phyloP scores from a whole-genome alignment of 2,113 vertebrate species.

The Corythaixoides concolor region DNA sequence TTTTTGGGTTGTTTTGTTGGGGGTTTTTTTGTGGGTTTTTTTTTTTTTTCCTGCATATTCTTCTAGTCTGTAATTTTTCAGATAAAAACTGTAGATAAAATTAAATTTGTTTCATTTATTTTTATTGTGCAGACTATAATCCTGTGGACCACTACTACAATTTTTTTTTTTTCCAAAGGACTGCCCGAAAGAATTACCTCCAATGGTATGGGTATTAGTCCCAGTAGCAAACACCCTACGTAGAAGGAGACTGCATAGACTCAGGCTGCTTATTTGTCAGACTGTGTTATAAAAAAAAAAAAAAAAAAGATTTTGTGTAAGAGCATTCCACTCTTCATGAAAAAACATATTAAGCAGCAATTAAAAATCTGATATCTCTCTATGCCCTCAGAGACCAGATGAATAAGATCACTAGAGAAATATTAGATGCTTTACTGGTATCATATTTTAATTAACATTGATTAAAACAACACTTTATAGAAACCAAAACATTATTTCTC shows the following conservation, averaged over 20 bases:
- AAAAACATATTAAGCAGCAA: slow-evolving; percentile 3
- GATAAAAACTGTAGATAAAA: not conserved
- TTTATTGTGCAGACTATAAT: not conserved
- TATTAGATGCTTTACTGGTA: not conserved
- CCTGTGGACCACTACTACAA: not conserved
- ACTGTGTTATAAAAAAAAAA: not conserved
- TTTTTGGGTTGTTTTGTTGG: no score
- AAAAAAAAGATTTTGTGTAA: not conserved
- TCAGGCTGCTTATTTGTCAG: not conserved
- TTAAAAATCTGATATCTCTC: slow-evolving; percentile 15
- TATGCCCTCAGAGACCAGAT: slow-evolving; percentile 6
- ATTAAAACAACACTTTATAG: slow-evolving; percentile 22
- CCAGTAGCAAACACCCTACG: not conserved
- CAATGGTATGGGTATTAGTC: not conserved
- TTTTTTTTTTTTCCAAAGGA: not conserved
- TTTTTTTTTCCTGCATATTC: not conserved
- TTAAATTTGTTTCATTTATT: not conserved
- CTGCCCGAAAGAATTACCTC: not conserved
- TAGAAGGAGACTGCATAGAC: not conserved
- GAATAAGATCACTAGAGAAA: slow-evolving; percentile 8
- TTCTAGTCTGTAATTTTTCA: not conserved
- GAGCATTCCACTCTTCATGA: not conserved
- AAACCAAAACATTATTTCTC: not conserved
- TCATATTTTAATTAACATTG: slow-evolving; percentile 42
- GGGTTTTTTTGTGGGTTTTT: no score